These are phyloP conservation scores for Lates calcarifer DNA, from an alignment of 2,113 vertebrate genomes.

Conservation along the genomic window DNA sequence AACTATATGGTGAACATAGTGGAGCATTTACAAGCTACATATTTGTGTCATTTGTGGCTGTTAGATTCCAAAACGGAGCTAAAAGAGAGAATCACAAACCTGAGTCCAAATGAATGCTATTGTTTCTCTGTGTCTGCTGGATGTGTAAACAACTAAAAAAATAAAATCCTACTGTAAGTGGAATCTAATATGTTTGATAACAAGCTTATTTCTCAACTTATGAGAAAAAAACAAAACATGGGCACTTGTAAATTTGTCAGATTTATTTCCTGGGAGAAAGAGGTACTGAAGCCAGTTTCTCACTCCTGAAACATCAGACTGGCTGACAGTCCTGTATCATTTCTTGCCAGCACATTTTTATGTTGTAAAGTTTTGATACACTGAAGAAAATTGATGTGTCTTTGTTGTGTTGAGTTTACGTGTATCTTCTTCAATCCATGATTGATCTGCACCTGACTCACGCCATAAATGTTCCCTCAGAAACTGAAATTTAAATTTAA, in stretches of 20 bases:
- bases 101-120: too few relatives aligned
- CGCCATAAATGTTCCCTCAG: not conserved
- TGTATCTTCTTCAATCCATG: not conserved
- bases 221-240: not conserved
- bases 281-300: not conserved
- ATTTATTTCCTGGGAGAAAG: not conserved
- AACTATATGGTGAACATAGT: too few relatives aligned
- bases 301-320: not conserved
- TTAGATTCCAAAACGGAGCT: too few relatives aligned
- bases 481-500: not conserved
- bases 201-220: not conserved
- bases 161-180: not conserved
- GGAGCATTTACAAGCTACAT: too few relatives aligned
- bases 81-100: too few relatives aligned
- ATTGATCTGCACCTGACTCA: not conserved
- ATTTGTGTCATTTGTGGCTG: too few relatives aligned
- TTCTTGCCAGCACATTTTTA: slow-evolving; percentile 37
- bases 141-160: too few relatives aligned
- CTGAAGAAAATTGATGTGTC: not conserved
- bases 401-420: not conserved
- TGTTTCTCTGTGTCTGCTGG: too few relatives aligned
- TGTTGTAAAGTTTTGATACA: slow-evolving; percentile 35
- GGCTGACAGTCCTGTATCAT: not conserved
- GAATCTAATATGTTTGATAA: not conserved
- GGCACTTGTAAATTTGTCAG: rapidly evolving